phyloP scores from a whole-genome alignment of 2,888 invertebrate species.

The Monoplex corrugatus region DNA sequence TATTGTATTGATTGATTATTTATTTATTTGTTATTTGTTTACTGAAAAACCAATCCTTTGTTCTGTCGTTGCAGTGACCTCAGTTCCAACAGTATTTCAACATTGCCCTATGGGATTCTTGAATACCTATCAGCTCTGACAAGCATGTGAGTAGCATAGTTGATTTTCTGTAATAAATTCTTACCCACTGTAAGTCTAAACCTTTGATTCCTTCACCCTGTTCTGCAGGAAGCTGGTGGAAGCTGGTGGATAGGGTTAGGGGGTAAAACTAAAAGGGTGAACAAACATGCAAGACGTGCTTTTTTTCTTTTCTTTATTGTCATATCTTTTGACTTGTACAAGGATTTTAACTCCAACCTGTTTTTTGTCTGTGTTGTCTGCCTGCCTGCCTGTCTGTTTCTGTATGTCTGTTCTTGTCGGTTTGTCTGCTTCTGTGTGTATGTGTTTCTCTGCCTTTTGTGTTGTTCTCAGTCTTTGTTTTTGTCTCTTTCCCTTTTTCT shows the following conservation, averaged over 20 bases:
- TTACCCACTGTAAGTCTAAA: not conserved
- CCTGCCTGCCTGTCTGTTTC: too few relatives aligned
- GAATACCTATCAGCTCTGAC: constrained; percentile 47
- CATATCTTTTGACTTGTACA: too few relatives aligned
- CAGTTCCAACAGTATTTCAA: constrained; percentile 50
- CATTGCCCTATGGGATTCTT: constrained; percentile 50
- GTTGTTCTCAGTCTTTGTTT: not conserved
- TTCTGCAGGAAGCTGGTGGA: too few relatives aligned
- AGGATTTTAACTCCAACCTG: too few relatives aligned
- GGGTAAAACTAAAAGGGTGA: too few relatives aligned
- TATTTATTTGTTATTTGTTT: not conserved
- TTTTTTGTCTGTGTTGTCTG: too few relatives aligned
- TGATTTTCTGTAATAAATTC: not conserved
- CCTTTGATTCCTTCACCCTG: not conserved
- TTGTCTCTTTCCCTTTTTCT: not conserved
- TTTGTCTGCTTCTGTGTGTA: too few relatives aligned
- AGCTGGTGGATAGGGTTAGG: too few relatives aligned
- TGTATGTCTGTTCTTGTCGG: too few relatives aligned
- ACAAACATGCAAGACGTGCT: too few relatives aligned
- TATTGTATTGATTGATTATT: not conserved
- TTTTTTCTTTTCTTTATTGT: too few relatives aligned
- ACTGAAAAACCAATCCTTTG: not conserved
- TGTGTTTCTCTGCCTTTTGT: not conserved
- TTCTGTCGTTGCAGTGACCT: constrained; percentile 53
- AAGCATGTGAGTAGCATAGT: constrained; percentile 53